phyloP scores from a whole-genome alignment of 2,797 vertebrate genomes.

The Pogonophryne albipinna region DNA sequence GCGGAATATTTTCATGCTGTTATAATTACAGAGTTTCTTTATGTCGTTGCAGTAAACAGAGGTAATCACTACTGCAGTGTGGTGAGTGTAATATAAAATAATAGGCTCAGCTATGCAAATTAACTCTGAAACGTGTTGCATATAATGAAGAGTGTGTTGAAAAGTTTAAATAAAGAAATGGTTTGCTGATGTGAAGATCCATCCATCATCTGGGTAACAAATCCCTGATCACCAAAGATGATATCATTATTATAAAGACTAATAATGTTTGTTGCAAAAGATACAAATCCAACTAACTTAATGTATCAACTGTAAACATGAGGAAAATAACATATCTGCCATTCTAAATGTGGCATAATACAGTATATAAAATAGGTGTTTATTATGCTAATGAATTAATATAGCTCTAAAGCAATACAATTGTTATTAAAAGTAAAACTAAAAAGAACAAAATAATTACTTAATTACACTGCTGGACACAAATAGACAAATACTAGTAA shows the following conservation, averaged over 20 bases:
- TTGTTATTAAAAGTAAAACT: neutral
- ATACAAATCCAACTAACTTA: neutral
- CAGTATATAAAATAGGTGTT: neutral
- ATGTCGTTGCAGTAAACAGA: slow-evolving; percentile 43
- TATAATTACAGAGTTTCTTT: slow-evolving; percentile 48
- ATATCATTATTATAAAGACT: neutral
- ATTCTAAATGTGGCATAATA: neutral
- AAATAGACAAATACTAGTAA: neutral
- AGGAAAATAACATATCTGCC: neutral
- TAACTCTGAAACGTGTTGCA: neutral
- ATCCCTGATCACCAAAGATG: neutral
- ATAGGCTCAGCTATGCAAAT: slow-evolving; percentile 13
- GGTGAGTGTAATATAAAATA: slow-evolving; percentile 23
- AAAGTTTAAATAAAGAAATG: neutral
- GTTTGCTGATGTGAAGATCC: neutral
- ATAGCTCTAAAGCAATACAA: neutral
- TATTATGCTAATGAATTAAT: neutral
- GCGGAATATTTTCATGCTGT: slow-evolving; percentile 33
- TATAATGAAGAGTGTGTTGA: neutral
- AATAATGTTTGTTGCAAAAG: neutral
- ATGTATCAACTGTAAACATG: neutral
- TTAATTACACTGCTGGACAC: neutral
- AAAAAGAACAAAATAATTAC: neutral
- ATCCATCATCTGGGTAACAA: neutral
- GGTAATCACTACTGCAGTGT: slow-evolving; percentile 21